These are phyloP conservation scores for Notechis scutatus DNA, from an alignment of 2,113 vertebrate species.

Conservation along the genomic window DNA sequence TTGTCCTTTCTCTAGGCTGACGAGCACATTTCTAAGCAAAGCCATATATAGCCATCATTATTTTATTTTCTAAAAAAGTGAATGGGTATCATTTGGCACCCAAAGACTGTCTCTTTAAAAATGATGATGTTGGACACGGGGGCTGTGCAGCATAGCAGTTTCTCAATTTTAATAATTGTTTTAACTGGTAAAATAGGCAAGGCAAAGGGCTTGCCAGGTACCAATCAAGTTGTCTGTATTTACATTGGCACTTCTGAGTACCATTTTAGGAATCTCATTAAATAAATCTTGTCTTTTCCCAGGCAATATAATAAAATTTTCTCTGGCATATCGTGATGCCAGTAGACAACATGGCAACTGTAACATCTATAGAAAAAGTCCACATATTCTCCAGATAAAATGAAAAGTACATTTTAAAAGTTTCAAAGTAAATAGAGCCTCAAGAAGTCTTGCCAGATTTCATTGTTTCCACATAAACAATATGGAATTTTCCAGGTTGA, in stretches of 20 bases:
- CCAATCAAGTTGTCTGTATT: not conserved
- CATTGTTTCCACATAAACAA: not conserved
- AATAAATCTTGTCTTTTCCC: not conserved
- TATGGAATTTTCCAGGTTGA: not conserved
- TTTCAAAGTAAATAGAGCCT: not conserved
- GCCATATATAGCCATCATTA: not conserved
- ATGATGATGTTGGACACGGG: not conserved
- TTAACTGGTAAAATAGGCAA: not conserved
- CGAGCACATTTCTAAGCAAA: not conserved
- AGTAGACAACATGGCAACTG: not conserved
- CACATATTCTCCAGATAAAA: not conserved
- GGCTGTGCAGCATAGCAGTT: not conserved
- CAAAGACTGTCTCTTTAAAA: not conserved
- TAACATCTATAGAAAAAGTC: not conserved
- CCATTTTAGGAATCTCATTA: not conserved
- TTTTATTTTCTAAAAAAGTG: not conserved
- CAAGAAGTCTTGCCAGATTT: not conserved
- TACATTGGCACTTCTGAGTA: not conserved
- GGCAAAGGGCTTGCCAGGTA: not conserved
- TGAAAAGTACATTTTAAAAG: not conserved
- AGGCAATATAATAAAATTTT: not conserved
- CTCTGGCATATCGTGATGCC: not conserved
- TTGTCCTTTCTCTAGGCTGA: not conserved
- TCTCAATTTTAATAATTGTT: not conserved
- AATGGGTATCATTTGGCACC: not conserved